These are phyloP conservation scores for Spicauda simplicius DNA, from an alignment of 2,888 invertebrate genomes.

Conservation along the genomic window DNA sequence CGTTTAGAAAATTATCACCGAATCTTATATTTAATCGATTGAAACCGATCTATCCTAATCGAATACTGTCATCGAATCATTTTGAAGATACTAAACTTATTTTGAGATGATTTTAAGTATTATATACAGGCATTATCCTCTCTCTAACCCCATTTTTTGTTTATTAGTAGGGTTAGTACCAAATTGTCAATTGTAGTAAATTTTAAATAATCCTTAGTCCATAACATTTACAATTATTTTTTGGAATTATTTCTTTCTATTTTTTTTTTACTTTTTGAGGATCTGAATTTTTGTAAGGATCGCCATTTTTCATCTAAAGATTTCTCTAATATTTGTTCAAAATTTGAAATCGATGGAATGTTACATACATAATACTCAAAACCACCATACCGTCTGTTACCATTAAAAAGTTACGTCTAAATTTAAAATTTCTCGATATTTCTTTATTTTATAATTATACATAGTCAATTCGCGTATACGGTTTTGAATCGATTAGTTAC, in stretches of 20 bases:
- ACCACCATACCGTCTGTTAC: conserved; percentile 9
- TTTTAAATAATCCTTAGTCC: too few relatives aligned
- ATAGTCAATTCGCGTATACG: conserved; percentile 64
- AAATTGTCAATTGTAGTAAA: too few relatives aligned
- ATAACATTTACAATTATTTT: too few relatives aligned
- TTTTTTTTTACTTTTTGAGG: too few relatives aligned
- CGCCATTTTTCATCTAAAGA: too few relatives aligned
- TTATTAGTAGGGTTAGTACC: too few relatives aligned
- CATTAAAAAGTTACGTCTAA: conserved; percentile 52
- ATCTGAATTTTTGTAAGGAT: too few relatives aligned
- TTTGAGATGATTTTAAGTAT: background rate
- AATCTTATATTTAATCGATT: conserved; percentile 27
- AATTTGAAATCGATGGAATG: too few relatives aligned
- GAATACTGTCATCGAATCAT: conserved; percentile 39
- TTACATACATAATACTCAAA: conserved; percentile 13
- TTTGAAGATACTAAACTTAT: conserved; percentile 32
- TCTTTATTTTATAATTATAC: conserved; percentile 44
- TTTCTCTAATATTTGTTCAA: too few relatives aligned
- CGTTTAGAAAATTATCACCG: conserved; percentile 32
- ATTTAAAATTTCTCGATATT: conserved; percentile 51
- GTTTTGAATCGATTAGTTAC: conserved; percentile 67
- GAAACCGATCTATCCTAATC: conserved; percentile 38
- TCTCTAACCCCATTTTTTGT: too few relatives aligned
- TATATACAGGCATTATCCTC: background rate
- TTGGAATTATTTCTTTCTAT: too few relatives aligned